A percentile compares a stretch with the other conserved stretches of the same genome.
These are phyloP conservation scores for Paratrypauchen microcephalus DNA, from an alignment of 2,797 vertebrate genomes.

Conservation along the genomic window DNA sequence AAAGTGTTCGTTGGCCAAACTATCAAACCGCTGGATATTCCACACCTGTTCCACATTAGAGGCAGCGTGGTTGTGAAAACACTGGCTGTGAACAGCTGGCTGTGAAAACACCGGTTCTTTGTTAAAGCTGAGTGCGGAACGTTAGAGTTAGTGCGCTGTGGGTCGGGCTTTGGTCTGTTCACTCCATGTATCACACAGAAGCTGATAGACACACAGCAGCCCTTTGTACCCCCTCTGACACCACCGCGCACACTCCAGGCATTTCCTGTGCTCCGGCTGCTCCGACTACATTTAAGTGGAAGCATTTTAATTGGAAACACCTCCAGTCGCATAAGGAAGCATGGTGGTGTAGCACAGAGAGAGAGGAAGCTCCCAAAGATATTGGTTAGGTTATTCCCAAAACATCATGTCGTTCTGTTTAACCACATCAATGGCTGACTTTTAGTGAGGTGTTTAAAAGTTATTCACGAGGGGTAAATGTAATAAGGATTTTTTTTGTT, in stretches of 20 bases:
- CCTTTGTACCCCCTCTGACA: slow-evolving; percentile 72
- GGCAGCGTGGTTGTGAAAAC: slow-evolving; percentile 52
- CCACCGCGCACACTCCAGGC: slow-evolving; percentile 55
- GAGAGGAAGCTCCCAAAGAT: slow-evolving; percentile 29
- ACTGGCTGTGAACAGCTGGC: slow-evolving; percentile 68
- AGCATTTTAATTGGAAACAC: slow-evolving; percentile 77
- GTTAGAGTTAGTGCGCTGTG: slow-evolving; percentile 66
- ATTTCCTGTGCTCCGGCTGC: slow-evolving; percentile 68
- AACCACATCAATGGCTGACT: background rate
- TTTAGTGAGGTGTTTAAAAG: background rate
- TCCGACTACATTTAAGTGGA: slow-evolving; percentile 71
- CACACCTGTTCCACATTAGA: slow-evolving; percentile 77
- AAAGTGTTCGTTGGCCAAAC: slow-evolving; percentile 69
- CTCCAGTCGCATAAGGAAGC: slow-evolving; percentile 41
- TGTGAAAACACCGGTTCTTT: slow-evolving; percentile 70
- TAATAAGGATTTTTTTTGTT: too few species aligned
- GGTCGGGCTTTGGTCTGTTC: slow-evolving; percentile 54
- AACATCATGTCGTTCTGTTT: slow-evolving; percentile 38
- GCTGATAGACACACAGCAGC: slow-evolving; percentile 71
- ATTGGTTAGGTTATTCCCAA: slow-evolving; percentile 18
- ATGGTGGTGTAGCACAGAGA: slow-evolving; percentile 42
- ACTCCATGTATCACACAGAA: slow-evolving; percentile 68
- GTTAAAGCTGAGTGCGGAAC: slow-evolving; percentile 55
- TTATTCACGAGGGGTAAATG: background rate
- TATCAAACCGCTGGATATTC: slow-evolving; percentile 76